phyloP scores from a whole-genome alignment of 2,113 vertebrate species.

The Actenoides hombroni region DNA sequence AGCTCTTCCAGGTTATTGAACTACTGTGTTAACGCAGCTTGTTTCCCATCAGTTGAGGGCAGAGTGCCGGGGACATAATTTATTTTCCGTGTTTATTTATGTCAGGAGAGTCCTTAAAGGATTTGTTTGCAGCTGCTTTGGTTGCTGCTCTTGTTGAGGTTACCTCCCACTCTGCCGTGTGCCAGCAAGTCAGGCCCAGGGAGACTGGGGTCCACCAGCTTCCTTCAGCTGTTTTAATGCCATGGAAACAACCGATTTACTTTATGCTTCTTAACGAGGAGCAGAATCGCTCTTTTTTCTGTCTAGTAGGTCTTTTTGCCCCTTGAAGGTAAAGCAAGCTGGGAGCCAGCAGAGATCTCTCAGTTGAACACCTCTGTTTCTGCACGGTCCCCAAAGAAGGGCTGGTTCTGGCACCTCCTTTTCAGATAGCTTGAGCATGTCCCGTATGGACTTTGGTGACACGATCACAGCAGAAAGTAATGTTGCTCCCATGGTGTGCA shows the following conservation, averaged over 20 bases:
- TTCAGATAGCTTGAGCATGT: not conserved
- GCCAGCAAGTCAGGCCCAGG: not conserved
- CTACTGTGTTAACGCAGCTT: slow-evolving; percentile 21
- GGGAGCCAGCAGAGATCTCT: not conserved
- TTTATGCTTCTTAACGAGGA: not conserved
- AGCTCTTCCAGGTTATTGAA: slow-evolving; percentile 30
- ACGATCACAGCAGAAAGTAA: not conserved
- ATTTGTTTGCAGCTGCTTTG: slow-evolving; percentile 7
- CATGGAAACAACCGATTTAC: not conserved
- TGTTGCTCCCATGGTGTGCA: not conserved
- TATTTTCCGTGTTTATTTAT: slow-evolving; percentile 54
- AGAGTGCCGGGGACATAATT: not conserved
- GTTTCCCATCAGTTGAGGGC: slow-evolving; percentile 47
- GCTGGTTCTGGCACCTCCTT: not conserved
- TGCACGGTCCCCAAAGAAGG: not conserved
- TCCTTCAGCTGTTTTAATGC: not conserved
- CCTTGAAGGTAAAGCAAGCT: not conserved
- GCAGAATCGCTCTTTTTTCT: not conserved
- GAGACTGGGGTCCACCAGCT: not conserved
- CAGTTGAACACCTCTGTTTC: not conserved
- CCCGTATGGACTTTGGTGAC: not conserved
- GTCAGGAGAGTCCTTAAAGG: slow-evolving; percentile 33
- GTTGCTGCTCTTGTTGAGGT: not conserved
- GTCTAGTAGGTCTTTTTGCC: not conserved
- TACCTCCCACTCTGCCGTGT: not conserved